phyloP scores from a whole-genome alignment of 2,888 invertebrate species.

The Thymelicus sylvestris region DNA sequence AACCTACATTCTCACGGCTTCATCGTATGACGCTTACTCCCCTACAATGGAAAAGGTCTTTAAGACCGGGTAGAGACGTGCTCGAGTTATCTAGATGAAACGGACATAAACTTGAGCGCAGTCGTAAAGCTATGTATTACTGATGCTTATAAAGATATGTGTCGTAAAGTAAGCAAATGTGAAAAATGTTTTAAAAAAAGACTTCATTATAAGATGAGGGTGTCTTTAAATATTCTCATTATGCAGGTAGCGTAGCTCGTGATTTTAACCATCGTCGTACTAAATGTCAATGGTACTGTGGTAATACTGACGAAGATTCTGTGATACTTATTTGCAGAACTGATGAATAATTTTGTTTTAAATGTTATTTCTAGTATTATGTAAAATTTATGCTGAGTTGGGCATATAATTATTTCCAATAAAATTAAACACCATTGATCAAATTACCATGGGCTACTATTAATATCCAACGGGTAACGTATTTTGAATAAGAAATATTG shows the following conservation, averaged over 20 bases:
- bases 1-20: neutral
- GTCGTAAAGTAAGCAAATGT: constrained; percentile 25
- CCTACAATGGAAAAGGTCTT: constrained; percentile 10
- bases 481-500: no score
- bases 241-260: neutral
- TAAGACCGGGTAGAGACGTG: constrained; percentile 7
- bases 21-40: constrained; percentile 10
- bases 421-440: no score
- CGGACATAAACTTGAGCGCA: constrained; percentile 17
- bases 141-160: constrained; percentile 31
- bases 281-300: neutral
- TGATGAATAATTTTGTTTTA: no score
- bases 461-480: no score
- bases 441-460: no score
- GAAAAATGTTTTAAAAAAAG: constrained; percentile 18
- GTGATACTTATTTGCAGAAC: no score
- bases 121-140: constrained; percentile 23
- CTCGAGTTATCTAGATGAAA: constrained; percentile 31
- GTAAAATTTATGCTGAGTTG: no score
- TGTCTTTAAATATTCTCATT: constrained; percentile 11
- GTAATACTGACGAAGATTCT: no score
- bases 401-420: no score
- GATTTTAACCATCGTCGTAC: neutral
- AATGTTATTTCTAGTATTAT: no score
- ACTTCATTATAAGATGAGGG: constrained; percentile 7